phyloP scores from a whole-genome alignment of 2,113 vertebrate genomes.

The Dunckerocampus dactyliophorus region DNA sequence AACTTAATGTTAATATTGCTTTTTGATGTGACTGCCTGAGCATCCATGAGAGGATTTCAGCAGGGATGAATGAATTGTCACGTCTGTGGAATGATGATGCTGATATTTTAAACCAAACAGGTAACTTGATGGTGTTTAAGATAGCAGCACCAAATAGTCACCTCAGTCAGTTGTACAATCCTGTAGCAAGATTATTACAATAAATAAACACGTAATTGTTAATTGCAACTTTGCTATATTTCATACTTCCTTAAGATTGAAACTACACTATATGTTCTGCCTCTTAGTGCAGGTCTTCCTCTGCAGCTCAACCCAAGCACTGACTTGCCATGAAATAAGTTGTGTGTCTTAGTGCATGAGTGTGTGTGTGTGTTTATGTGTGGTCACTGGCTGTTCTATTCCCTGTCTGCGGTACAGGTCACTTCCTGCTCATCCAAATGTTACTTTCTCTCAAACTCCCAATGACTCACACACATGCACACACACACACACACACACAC shows the following conservation, averaged over 20 bases:
- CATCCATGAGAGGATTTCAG: background rate
- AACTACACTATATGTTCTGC: background rate
- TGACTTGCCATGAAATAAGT: slow-evolving; percentile 10
- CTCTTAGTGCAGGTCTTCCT: background rate
- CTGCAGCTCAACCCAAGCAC: slow-evolving; percentile 22
- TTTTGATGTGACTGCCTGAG: background rate
- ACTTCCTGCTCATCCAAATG: slow-evolving; percentile 56
- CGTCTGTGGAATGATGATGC: background rate
- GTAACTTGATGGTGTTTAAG: background rate
- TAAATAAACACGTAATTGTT: background rate
- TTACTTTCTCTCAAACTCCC: slow-evolving; percentile 43
- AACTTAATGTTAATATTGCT: background rate
- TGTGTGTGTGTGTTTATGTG: slow-evolving; percentile 1
- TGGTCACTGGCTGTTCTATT: slow-evolving; percentile 31
- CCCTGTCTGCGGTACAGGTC: slow-evolving; percentile 39
- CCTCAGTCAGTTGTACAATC: background rate
- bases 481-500: slow-evolving; percentile 14
- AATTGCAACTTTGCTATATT: background rate
- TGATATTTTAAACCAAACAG: background rate
- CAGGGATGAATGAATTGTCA: background rate
- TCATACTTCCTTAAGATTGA: background rate
- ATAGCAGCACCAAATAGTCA: background rate
- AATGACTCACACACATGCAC: slow-evolving; percentile 37
- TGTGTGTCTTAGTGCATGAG: background rate
- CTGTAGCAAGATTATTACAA: no score